Base-by-base conservation (phyloP, 2,113 vertebrate species). In the Phrynocephalus versicolor region DNA sequence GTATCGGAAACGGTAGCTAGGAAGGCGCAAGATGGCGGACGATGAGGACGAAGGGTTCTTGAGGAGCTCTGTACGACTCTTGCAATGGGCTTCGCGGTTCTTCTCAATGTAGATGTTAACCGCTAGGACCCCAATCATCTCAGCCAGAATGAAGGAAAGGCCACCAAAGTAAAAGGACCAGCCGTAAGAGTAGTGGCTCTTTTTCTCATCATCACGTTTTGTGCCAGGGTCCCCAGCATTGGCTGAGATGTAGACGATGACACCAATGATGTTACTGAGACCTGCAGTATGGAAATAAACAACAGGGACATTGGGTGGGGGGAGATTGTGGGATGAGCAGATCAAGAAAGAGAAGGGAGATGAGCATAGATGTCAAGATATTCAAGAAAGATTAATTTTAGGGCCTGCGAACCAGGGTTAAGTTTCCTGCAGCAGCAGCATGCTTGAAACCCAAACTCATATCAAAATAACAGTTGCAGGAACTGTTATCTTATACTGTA, bases 161-260 rank as follows among this genome's bases (percentile, higher is more conserved):
- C 97, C 98, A 57, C 97, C 98, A 45, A 98, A 98, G 93, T 98
- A 98, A 95, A 98, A 98, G 91, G 97, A 98, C 98, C 98, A 98
- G 91, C 98, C 98, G 39, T 98, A 98, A 5, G 97, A 98, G 93
- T 98, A 98, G 92, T 98, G 97, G 96, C 96, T 97, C 91, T 98
- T 98, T 94, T 97, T 98, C 90, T 98, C 98, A 91, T 98, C 98
- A 39, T 98, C 98, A 82, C 97, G 97, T 92, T 97, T 98, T 1
- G 97, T 97, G 78, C 97, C 98, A 85, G 98, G 98, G 94, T 98
- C 98, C 23, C 98, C 98, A 78, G 98, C 92, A 33, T 98, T 98
- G 16, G 97, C 97, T 0, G 98, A 98, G 95, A 98, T 98, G 96
- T 98, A 98, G 88, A 98, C 98, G 60, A 98, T 98, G 91, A 98